Conservation (phyloP, 2,888 invertebrate genomes). For the Calephelis perditalis region DNA sequence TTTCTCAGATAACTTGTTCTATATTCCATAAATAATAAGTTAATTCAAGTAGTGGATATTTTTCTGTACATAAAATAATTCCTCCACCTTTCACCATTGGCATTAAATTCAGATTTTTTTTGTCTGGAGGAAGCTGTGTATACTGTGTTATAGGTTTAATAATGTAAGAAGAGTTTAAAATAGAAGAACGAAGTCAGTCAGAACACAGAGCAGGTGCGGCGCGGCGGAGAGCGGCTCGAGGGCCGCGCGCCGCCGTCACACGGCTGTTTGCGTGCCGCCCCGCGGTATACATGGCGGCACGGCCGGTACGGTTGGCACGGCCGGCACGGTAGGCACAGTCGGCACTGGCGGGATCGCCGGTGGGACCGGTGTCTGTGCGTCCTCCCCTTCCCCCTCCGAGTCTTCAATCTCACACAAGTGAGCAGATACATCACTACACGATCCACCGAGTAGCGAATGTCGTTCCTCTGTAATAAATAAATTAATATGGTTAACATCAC, state of each 20-base stretch:
- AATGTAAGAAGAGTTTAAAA: not conserved
- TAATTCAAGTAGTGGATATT: too few species aligned
- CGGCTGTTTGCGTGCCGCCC: conserved; percentile 28
- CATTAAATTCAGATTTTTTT: too few species aligned
- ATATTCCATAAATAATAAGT: too few species aligned
- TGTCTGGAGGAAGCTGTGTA: too few species aligned
- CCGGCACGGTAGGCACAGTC: conserved; percentile 45
- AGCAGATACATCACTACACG: conserved; percentile 92
- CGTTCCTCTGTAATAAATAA: conserved; percentile 78
- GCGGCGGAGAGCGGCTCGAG: conserved; percentile 17
- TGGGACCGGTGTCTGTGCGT: conserved; percentile 37
- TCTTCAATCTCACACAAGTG: conserved; percentile 96
- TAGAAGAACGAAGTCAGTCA: not conserved
- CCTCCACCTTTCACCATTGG: too few species aligned
- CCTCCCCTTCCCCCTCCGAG: conserved; percentile 83
- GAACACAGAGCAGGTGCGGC: not conserved
- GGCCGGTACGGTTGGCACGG: conserved; percentile 35
- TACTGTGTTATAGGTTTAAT: too few species aligned
- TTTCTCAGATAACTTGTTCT: too few species aligned
- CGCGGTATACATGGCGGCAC: conserved; percentile 19
- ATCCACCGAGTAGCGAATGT: conserved; percentile 85
- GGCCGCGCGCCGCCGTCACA: conserved; percentile 27
- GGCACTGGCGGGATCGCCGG: conserved; percentile 44
- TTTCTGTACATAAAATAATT: too few species aligned
- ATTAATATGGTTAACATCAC: too few species aligned